These are phyloP conservation scores for Luperina testacea DNA, from an alignment of 2,888 invertebrate genomes.

Conservation along the genomic window DNA sequence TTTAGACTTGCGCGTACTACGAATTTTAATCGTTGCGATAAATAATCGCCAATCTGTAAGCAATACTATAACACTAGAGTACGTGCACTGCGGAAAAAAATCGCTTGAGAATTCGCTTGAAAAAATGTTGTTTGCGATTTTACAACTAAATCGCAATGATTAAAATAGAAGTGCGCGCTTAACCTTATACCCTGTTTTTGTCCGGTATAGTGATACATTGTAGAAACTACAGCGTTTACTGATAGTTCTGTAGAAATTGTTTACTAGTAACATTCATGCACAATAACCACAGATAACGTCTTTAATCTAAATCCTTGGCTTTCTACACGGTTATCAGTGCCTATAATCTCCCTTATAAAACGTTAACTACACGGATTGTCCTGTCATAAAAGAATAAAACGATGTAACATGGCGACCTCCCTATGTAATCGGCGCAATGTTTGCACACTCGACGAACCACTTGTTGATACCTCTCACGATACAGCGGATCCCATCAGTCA, in stretches of 20 bases:
- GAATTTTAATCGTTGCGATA: too few relatives aligned
- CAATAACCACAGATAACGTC: slow-evolving; percentile 34
- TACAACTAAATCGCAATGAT: too few relatives aligned
- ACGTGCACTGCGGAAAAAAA: too few relatives aligned
- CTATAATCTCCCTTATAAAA: slow-evolving; percentile 51
- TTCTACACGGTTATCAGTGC: slow-evolving; percentile 45
- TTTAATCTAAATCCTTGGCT: slow-evolving; percentile 49
- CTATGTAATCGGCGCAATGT: slow-evolving; percentile 55
- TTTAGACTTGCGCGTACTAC: too few relatives aligned
- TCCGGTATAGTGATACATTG: not conserved
- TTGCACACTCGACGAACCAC: slow-evolving; percentile 57
- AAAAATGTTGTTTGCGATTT: too few relatives aligned
- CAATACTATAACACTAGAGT: too few relatives aligned
- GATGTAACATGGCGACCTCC: slow-evolving; percentile 64
- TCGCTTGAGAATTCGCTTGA: too few relatives aligned
- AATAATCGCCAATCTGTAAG: too few relatives aligned
- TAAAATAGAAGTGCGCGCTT: too few relatives aligned
- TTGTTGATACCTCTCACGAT: slow-evolving; percentile 57
- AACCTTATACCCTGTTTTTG: too few relatives aligned
- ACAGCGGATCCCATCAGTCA: slow-evolving; percentile 28
- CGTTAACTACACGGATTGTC: slow-evolving; percentile 39
- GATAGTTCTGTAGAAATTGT: not conserved
- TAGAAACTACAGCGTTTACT: not conserved
- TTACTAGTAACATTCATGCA: slow-evolving; percentile 6
- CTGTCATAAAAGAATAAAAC: slow-evolving; percentile 45